phyloP scores from a whole-genome alignment of 2,113 vertebrate genomes.

The Ceratotherium simum region DNA sequence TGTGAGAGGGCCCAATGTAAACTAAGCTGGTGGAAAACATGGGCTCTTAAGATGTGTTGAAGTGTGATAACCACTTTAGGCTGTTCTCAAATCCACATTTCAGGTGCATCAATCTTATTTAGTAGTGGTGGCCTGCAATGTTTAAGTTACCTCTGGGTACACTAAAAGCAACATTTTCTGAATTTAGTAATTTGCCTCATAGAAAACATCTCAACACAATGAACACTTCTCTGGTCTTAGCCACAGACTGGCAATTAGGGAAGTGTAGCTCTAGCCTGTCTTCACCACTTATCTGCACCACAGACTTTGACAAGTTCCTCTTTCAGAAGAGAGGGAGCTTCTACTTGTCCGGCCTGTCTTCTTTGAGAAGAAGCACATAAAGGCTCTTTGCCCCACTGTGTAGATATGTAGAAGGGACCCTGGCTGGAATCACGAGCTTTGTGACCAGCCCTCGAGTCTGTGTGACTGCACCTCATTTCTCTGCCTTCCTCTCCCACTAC shows the following conservation, averaged over 20 bases:
- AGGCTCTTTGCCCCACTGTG: rapidly evolving
- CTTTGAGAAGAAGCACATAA: neutral
- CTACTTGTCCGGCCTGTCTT: neutral
- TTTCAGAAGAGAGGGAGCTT: neutral
- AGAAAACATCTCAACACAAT: constrained; percentile 28
- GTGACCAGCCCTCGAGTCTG: neutral
- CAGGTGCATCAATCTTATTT: neutral
- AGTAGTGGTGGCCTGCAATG: neutral
- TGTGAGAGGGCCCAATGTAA: neutral
- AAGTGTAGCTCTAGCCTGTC: neutral
- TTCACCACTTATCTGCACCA: neutral
- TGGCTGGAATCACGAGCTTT: neutral
- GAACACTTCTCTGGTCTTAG: neutral
- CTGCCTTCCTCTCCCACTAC: constrained; percentile 35
- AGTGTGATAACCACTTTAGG: neutral
- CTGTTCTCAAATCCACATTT: neutral
- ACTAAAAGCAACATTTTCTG: neutral
- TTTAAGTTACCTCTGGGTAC: neutral
- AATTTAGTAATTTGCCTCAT: neutral
- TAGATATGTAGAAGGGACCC: neutral
- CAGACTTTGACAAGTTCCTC: neutral
- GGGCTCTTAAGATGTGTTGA: neutral
- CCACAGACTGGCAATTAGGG: neutral
- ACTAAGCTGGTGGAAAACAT: neutral
- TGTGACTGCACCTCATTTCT: neutral